phyloP scores from a whole-genome alignment of 2,888 invertebrate genomes.

The Rapana venosa region DNA sequence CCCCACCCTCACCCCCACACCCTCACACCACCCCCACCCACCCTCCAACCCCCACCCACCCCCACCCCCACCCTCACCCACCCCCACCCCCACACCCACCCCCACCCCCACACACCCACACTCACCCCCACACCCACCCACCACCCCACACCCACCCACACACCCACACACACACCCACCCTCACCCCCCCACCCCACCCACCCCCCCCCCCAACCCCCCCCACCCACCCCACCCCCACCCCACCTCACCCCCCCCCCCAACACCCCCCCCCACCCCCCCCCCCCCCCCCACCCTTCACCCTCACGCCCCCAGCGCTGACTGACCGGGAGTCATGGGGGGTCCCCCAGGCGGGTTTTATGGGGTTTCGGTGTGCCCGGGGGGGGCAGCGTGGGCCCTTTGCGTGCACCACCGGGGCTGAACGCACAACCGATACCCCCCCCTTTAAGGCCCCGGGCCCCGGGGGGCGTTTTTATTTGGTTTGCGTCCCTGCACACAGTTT shows the following conservation, averaged over 20 bases:
- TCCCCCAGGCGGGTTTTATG: constrained; percentile 45
- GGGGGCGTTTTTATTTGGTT: constrained; percentile 43
- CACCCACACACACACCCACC: no score
- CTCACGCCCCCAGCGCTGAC: not conserved
- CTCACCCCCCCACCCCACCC: no score
- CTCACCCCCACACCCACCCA: not conserved
- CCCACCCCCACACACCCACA: not conserved
- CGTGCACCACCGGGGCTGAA: constrained; percentile 4
- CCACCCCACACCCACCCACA: not conserved
- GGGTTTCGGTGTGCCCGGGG: constrained; percentile 44
- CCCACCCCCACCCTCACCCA: no score
- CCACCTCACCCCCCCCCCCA: no score
- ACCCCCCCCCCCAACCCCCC: no score
- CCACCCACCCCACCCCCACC: not conserved
- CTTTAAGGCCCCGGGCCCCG: constrained; percentile 25
- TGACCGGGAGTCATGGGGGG: constrained; percentile 26
- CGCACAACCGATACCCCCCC: constrained; percentile 45
- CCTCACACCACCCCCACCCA: no score
- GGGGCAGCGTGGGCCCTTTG: constrained; percentile 16
- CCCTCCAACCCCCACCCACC: no score
- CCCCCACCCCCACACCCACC: not conserved
- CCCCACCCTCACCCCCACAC: no score
- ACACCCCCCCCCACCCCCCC: not conserved
- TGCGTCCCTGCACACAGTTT: constrained; percentile 35
- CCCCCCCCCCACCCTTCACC: not conserved